Evolutionary conservation across 2,888 invertebrate species (phyloP).

Genomic region (Limnephilus auricula): DNA sequence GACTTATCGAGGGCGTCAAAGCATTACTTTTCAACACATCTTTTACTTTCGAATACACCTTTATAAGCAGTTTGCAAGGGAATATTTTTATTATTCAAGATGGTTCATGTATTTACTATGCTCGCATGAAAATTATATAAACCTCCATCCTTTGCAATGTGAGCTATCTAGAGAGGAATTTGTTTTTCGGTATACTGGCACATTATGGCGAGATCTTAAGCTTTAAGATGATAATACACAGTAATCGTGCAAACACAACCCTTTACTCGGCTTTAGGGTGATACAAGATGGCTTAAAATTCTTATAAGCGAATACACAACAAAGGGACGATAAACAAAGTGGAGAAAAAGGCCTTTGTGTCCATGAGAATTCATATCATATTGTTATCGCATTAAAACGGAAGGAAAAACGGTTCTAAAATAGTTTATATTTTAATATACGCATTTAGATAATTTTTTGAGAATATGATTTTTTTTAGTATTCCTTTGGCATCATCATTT

Average conservation of each 20-base stretch:
- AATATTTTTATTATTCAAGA: background rate
- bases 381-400: background rate
- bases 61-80: background rate
- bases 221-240: slow-evolving; percentile 33
- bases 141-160: background rate
- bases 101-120: background rate
- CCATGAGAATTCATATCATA: background rate
- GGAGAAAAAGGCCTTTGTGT: background rate
- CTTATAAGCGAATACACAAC: slow-evolving; percentile 23
- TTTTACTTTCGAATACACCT: background rate
- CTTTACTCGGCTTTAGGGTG: slow-evolving; percentile 15
- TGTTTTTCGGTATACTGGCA: slow-evolving; percentile 23
- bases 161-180: slow-evolving; percentile 33
- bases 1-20: background rate
- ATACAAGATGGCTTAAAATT: slow-evolving; percentile 30
- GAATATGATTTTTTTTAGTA: too few relatives aligned
- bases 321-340: slow-evolving; percentile 6
- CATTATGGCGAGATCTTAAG: slow-evolving; percentile 21
- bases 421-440: too few relatives aligned
- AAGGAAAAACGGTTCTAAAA: background rate
- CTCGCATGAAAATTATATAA: slow-evolving; percentile 24
- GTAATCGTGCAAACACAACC: slow-evolving; percentile 36
- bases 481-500: too few relatives aligned
- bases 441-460: too few relatives aligned
- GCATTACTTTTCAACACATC: background rate